Conservation (phyloP, 2,797 vertebrate species). For the Periophthalmus magnuspinnatus region DNA sequence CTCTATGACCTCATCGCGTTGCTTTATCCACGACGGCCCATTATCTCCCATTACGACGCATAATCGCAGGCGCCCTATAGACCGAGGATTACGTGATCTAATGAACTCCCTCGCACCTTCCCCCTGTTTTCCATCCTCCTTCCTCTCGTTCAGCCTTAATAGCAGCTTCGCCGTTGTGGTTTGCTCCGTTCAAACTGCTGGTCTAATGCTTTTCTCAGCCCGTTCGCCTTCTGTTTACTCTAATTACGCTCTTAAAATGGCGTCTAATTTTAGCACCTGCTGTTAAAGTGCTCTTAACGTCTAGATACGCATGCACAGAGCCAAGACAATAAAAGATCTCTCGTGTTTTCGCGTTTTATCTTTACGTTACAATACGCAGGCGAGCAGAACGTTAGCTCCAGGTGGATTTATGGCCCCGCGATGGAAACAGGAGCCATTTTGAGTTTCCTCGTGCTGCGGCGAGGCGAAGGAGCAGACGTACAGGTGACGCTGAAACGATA, state of each 20-base stretch:
- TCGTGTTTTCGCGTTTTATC: constrained; percentile 2
- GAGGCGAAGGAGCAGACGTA: neutral
- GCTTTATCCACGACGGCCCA: neutral
- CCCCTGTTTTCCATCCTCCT: neutral
- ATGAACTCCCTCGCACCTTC: neutral
- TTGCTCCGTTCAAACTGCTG: neutral
- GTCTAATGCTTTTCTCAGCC: neutral
- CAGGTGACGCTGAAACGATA: constrained; percentile 1
- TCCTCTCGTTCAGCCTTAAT: neutral
- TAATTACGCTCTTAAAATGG: constrained; percentile 4
- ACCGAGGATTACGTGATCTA: neutral
- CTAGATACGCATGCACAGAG: constrained; percentile 1
- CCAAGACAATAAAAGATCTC: constrained; percentile 1
- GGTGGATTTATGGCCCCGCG: neutral
- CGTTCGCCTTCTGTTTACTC: constrained; percentile 2
- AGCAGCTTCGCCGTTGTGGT: neutral
- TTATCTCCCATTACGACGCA: neutral
- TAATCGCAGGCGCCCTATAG: neutral
- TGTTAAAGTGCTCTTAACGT: constrained; percentile 7
- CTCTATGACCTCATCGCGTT: neutral
- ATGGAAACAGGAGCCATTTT: neutral
- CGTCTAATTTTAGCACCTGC: neutral
- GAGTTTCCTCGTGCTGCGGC: neutral
- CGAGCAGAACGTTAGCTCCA: neutral
- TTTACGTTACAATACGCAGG: neutral